phyloP scores from a whole-genome alignment of 2,797 vertebrate species.

The Pipistrellus kuhlii region DNA sequence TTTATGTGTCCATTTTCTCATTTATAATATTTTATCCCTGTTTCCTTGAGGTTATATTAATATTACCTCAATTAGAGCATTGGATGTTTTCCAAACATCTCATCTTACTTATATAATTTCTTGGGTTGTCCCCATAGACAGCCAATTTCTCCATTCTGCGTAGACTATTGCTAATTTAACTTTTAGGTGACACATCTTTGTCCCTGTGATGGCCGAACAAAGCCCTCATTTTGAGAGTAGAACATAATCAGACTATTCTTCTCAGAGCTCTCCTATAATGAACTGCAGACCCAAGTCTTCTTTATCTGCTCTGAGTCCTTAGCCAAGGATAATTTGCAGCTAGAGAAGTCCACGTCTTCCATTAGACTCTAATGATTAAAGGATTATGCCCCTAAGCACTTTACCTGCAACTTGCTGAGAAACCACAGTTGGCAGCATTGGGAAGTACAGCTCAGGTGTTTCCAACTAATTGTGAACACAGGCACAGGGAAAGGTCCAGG shows the following conservation, averaged over 20 bases:
- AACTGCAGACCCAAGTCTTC: not conserved
- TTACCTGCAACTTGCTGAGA: not conserved
- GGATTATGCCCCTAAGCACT: not conserved
- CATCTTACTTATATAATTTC: not conserved
- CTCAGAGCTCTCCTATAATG: not conserved
- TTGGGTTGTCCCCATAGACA: not conserved
- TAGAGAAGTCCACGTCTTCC: not conserved
- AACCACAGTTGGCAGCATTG: not conserved
- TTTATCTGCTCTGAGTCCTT: not conserved
- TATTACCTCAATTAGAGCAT: not conserved
- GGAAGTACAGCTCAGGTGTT: not conserved
- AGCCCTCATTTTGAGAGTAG: not conserved
- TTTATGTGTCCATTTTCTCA: not conserved
- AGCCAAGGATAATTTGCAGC: not conserved
- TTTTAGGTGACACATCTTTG: not conserved
- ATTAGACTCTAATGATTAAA: not conserved
- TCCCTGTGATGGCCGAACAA: not conserved
- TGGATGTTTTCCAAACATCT: not conserved
- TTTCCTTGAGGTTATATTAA: not conserved
- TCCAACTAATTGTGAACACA: not conserved
- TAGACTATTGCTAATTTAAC: conserved; percentile 25
- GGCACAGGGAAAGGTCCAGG: not conserved
- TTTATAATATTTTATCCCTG: not conserved
- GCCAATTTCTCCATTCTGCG: not conserved
- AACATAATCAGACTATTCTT: conserved; percentile 1